A percentile compares a stretch with the other conserved stretches of the same genome.
phyloP scores from a whole-genome alignment of 2,888 invertebrate species.

The Macrophya annulata region DNA sequence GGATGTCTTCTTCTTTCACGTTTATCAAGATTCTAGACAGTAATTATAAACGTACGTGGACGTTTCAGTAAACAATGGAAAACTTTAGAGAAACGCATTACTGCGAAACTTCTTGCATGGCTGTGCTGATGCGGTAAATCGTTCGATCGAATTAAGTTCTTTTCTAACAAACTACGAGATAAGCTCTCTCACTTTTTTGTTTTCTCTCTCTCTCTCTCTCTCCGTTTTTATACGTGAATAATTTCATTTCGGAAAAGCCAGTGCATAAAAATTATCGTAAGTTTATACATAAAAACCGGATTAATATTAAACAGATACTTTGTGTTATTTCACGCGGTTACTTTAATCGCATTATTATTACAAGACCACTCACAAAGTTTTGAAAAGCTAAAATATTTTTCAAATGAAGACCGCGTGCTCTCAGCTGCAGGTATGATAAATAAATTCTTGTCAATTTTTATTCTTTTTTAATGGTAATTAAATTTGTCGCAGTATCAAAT shows the following conservation, averaged over 20 bases:
- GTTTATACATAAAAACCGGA: constrained; percentile 11
- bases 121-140: background rate
- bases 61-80: constrained; percentile 20
- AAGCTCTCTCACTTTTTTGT: no score
- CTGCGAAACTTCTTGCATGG: background rate
- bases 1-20: constrained; percentile 36
- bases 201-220: background rate
- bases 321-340: background rate
- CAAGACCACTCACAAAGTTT: background rate
- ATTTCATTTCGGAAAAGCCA: background rate
- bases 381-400: background rate
- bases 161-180: background rate
- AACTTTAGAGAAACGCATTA: background rate
- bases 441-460: background rate
- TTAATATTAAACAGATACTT: constrained; percentile 5
- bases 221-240: constrained; percentile 27
- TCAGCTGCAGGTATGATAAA: background rate
- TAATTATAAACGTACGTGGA: constrained; percentile 26
- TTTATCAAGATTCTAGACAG: constrained; percentile 25
- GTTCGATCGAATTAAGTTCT: background rate
- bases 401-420: background rate
- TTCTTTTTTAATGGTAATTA: background rate
- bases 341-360: constrained; percentile 11
- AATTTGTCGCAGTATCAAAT: background rate
- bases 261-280: background rate